Base-by-base conservation (phyloP, 35 echinoderm and acorn worm species). In the Patiria miniata region DNA sequence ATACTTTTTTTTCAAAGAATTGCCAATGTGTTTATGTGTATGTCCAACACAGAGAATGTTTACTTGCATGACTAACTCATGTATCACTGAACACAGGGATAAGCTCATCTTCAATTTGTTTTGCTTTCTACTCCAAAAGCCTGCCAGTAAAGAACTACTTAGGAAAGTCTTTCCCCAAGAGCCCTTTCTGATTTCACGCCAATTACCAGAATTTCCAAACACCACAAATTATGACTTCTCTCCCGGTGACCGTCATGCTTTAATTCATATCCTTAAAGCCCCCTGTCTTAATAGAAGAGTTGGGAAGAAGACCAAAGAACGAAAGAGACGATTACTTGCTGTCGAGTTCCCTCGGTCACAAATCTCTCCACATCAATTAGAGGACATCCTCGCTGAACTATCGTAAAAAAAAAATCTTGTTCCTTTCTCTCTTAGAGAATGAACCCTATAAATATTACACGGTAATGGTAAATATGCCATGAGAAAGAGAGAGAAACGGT, bases 301-400 rank as follows among this genome's bases (percentile, higher is more conserved):
- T 18, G 26, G 26, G 29, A 26, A 73, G 26, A 30, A 10, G 65
- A 73, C 21, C 9, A 7, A 73, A 73, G 26, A 30, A 34, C 65
- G 65, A n/a, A 23, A 47, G 42, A 47, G 29, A 18, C 65, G 34
- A 73, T 73, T 73, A 73, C 65, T 73, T 23, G 26, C 65, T 73
- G 26, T 12, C 26, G 34, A 26, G 14, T 73, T 73, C 65, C 7
- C 21, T 23, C 7, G 34, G 65, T 34, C 34, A 30, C 65, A 73
- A 73, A 73, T 73, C 65, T 73, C 34, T 73, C 65, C 65, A 28
- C 65, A 73, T 73, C 65, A 73, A 73, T 73, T 73, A 73, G 34
- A 61, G 28, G 34, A 73, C 65, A 36, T 73, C 65, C 34, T 1
- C 65, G 2, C 28, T 73, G 65, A 73, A 73, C 65, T 30, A 23